Conservation (phyloP, 2,888 invertebrate species). For the Tipula confusa region DNA sequence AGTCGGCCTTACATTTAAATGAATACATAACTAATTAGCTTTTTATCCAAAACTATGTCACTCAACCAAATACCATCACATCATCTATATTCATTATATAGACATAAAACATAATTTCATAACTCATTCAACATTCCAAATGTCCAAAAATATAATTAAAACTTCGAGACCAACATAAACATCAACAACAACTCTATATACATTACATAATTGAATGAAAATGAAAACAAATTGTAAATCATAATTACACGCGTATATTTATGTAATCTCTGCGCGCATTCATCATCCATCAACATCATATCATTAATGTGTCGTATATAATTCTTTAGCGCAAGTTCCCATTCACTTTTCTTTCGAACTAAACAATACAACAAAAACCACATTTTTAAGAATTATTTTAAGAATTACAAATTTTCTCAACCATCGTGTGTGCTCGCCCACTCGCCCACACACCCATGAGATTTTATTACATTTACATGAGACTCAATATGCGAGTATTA, state of each 20-base stretch:
- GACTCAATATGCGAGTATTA: background rate
- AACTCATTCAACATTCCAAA: background rate
- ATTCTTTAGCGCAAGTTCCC: background rate
- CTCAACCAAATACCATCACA: background rate
- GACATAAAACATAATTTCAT: background rate
- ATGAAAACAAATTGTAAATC: background rate
- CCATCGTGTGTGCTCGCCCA: background rate
- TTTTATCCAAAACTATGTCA: background rate
- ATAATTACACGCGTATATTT: conserved; percentile 8
- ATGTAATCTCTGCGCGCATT: background rate
- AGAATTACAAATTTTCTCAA: background rate
- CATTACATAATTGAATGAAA: background rate
- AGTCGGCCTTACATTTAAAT: no score
- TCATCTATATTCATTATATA: background rate
- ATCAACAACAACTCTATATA: background rate
- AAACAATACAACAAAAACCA: background rate
- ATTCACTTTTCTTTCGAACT: background rate
- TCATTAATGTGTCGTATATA: background rate
- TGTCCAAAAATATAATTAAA: background rate
- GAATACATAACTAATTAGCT: no score
- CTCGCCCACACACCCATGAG: background rate
- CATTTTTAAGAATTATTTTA: background rate
- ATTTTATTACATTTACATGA: background rate
- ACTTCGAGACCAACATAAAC: no score
- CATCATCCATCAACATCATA: conserved; percentile 12